phyloP scores from a whole-genome alignment of 2,113 vertebrate genomes.

The Eira barbara region DNA sequence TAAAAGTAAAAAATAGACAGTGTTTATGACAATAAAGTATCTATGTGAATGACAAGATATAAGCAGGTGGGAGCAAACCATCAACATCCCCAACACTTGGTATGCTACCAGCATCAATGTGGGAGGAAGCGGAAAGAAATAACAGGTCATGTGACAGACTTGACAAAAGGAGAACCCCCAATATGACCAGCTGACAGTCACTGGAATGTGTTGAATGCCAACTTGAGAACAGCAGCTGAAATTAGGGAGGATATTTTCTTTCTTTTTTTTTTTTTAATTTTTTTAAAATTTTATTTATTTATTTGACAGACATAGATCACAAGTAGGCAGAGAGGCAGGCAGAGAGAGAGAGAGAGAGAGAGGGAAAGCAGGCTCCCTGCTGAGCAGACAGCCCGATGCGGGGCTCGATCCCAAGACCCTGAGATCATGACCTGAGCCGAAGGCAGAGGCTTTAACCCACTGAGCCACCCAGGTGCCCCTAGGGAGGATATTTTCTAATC shows the following conservation, averaged over 20 bases:
- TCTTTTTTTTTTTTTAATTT: too few relatives aligned
- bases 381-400: too few relatives aligned
- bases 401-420: too few relatives aligned
- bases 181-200: not conserved
- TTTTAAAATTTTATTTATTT: too few relatives aligned
- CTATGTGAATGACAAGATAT: not conserved
- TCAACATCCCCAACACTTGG: not conserved
- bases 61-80: not conserved
- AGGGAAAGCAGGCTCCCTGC: too few relatives aligned
- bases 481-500: not conserved
- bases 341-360: too few relatives aligned
- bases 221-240: not conserved
- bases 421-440: too few relatives aligned
- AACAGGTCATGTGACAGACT: not conserved
- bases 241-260: not conserved
- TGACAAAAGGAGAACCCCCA: not conserved
- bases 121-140: not conserved
- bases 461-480: too few relatives aligned
- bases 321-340: too few relatives aligned
- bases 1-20: not conserved
- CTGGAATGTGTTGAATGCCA: fast-evolving
- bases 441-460: too few relatives aligned
- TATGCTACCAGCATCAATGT: not conserved
- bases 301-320: too few relatives aligned
- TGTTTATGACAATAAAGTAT: not conserved